Conservation (phyloP, 2,797 vertebrate species). For the Thamnophis elegans region DNA sequence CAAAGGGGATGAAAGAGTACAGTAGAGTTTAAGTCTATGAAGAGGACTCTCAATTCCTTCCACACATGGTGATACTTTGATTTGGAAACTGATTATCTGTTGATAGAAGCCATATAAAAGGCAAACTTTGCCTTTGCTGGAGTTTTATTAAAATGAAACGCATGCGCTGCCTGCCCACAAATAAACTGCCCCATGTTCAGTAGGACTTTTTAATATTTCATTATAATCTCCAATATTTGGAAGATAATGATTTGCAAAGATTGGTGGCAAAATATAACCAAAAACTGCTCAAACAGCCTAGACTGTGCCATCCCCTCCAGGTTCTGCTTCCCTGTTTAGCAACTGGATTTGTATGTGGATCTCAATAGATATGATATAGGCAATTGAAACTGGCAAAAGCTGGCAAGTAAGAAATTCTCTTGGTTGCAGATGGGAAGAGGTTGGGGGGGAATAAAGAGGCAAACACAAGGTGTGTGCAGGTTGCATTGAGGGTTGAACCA, state of each 20-base stretch:
- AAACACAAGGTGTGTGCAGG: background rate
- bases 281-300: background rate
- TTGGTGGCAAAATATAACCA: background rate
- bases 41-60: background rate
- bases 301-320: background rate
- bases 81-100: background rate
- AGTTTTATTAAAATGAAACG: background rate
- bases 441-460: background rate
- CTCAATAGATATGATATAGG: background rate
- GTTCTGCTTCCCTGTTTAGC: background rate
- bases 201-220: background rate
- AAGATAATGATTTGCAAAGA: background rate
- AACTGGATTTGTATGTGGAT: background rate
- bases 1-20: background rate
- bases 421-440: background rate
- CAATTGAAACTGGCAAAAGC: fast-evolving
- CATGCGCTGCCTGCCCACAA: background rate
- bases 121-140: background rate
- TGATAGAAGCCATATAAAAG: background rate
- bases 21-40: background rate
- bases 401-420: background rate
- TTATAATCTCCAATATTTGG: background rate
- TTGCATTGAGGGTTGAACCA: background rate
- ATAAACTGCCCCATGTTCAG: fast-evolving
- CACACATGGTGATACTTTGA: background rate